phyloP scores from a whole-genome alignment of 2,113 vertebrate species.

The Mesembrinibis cayennensis region DNA sequence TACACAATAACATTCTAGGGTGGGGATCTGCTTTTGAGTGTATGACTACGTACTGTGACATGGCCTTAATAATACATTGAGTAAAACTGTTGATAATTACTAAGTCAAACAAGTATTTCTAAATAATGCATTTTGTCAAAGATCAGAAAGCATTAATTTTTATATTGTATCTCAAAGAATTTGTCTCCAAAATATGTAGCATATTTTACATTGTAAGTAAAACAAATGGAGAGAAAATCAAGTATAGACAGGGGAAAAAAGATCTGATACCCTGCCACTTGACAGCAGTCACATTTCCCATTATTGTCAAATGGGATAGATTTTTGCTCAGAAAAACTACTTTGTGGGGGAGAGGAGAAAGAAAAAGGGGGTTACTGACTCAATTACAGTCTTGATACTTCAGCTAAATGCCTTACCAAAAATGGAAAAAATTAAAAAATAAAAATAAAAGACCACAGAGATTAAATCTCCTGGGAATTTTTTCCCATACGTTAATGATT shows the following conservation, averaged over 20 bases:
- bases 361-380: not conserved
- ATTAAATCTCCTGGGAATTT: not conserved
- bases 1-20: not conserved
- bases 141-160: not conserved
- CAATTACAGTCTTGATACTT: not conserved
- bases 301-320: not conserved
- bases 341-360: not conserved
- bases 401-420: not conserved
- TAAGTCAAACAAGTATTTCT: not conserved
- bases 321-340: not conserved
- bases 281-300: not conserved
- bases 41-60: not conserved
- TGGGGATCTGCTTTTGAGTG: not conserved
- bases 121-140: not conserved
- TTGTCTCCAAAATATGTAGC: not conserved
- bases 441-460: not conserved
- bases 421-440: not conserved
- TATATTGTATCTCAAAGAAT: not conserved
- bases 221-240: not conserved
- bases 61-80: not conserved
- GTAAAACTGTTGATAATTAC: not conserved
- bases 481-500: not conserved
- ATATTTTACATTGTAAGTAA: not conserved
- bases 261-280: not conserved
- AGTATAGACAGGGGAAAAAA: not conserved